These are phyloP conservation scores for Pocillopora verrucosa DNA, from an alignment of 64 coral and sea anemone species.

Conservation along the genomic window DNA sequence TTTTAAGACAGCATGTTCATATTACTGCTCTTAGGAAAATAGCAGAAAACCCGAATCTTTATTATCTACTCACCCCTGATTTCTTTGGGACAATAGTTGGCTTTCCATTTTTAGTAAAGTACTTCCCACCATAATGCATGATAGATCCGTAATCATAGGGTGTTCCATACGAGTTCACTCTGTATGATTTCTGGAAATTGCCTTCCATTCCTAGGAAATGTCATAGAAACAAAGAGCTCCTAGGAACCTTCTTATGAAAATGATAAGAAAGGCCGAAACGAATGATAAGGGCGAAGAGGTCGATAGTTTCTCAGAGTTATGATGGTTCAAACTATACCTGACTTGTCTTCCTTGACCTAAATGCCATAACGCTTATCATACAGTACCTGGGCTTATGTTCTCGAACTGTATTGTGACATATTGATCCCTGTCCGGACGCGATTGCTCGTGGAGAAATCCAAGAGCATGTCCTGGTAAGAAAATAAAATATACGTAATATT, in stretches of 20 bases:
- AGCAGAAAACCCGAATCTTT: background rate
- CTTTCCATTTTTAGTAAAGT: constrained; percentile 26
- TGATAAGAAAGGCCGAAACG: no score
- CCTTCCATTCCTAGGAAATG: background rate
- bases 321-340: no score
- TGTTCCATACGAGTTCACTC: background rate
- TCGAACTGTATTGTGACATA: constrained; percentile 34
- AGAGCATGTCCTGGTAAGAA: constrained; percentile 8
- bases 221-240: background rate
- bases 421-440: constrained; percentile 27
- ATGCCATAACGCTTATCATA: background rate
- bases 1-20: no score
- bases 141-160: constrained; percentile 28
- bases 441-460: constrained; percentile 38
- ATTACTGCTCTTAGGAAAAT: no score
- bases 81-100: constrained; percentile 36
- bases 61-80: constrained; percentile 3
- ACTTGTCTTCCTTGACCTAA: background rate
- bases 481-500: no score
- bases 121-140: constrained; percentile 18
- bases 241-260: background rate
- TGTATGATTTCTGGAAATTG: constrained; percentile 8
- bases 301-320: no score
- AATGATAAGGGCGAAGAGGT: background rate
- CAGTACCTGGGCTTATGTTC: constrained; percentile 3